Base-by-base conservation (phyloP, 2,888 invertebrate genomes). In the Neoitamus cyanurus region DNA sequence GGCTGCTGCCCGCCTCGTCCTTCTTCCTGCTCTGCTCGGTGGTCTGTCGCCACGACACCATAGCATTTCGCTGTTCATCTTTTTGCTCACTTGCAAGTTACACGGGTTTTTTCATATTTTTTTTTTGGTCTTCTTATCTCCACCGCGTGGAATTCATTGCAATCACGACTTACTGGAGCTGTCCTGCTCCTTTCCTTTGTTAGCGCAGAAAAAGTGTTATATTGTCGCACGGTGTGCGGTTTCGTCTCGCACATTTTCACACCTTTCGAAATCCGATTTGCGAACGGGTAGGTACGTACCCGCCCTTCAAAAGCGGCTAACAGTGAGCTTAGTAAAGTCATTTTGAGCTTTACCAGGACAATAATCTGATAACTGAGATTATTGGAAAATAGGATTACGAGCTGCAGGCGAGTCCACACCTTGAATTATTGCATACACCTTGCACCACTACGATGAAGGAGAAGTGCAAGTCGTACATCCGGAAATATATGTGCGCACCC, bases 91-190 rank as follows among this genome's bases (percentile, higher is more conserved):
- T 4, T 42, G 13, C 75, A 20, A 28, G 75, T 42, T 42, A 75
- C 42, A 25, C 11, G n/a, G 7, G 70, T 25, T 31, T 34, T 31
- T 70, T 15, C 25, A 30, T 31, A n/a, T 48, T 31, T 58, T 48
- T 48, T 31, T 58, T 48, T 37, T 78, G 58, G 46, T n/a, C 48
- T 15, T 11, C 9, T 11, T 78, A 31, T 48, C 46, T n/a, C 42
- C 5, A 7, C 15, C 58, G 9, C 78, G 30, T 58, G 78, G 58
- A 78, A 78, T 78, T 78, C 78, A 78, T 48, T 58, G 78, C 78
- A 78, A 78, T 78, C 78, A 25, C 58, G 78, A 78, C 78, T 78
- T 78, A 48, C 48, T 48, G 15, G 20, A n/a, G 31, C 3, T 25
- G 11, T 31, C 34, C 70, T 5, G 31, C 25, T 30, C 15, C 9